These are phyloP conservation scores for Huso huso DNA, from an alignment of 2,797 vertebrate genomes.

Conservation along the genomic window DNA sequence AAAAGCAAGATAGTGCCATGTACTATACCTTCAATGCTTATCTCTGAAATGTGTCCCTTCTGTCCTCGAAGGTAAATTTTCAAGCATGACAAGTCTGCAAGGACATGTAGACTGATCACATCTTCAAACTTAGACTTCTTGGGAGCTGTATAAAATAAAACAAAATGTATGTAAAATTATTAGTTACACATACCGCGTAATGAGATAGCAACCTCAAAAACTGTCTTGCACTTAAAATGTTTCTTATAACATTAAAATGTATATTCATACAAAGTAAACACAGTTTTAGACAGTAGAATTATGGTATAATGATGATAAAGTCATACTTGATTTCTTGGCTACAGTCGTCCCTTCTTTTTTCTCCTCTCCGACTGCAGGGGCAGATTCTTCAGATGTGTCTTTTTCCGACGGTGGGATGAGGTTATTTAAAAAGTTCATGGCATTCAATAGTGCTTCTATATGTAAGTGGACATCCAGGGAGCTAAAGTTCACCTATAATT, in stretches of 20 bases:
- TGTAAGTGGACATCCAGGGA: constrained; percentile 92
- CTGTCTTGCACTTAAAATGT: no score
- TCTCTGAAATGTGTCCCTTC: constrained; percentile 81
- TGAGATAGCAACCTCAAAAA: no score
- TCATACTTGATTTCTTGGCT: constrained; percentile 48
- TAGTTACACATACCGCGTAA: no score
- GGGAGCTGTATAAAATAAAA: constrained; percentile 46
- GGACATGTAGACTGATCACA: constrained; percentile 76
- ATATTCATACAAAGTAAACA: no score
- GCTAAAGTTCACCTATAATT: constrained; percentile 73
- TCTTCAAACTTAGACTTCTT: constrained; percentile 75
- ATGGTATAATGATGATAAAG: no score
- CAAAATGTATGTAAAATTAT: not conserved
- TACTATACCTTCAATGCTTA: constrained; percentile 81
- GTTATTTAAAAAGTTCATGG: constrained; percentile 80
- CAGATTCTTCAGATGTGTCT: constrained; percentile 45
- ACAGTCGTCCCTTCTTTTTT: constrained; percentile 63
- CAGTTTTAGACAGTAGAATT: no score
- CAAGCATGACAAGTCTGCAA: constrained; percentile 79
- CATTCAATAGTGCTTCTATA: constrained; percentile 82
- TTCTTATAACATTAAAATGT: no score
- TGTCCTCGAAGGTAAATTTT: constrained; percentile 85
- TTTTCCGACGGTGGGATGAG: constrained; percentile 69
- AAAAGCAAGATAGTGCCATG: no score
- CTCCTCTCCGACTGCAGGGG: constrained; percentile 62